These are phyloP conservation scores for Amaurobius ferox DNA, from an alignment of 2,888 invertebrate species.

Conservation along the genomic window DNA sequence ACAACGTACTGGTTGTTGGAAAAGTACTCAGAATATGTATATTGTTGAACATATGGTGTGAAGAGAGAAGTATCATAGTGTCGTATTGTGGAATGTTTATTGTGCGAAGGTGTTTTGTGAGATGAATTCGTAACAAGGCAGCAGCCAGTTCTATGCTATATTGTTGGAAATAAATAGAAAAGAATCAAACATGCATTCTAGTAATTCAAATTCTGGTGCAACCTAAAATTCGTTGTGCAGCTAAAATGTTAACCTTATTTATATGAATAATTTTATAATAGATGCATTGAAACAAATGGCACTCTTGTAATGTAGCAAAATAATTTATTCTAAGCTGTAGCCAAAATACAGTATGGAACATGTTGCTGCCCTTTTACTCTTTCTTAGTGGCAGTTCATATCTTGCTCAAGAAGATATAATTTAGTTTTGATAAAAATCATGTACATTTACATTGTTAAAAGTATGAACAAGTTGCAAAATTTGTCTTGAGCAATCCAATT, in stretches of 20 bases:
- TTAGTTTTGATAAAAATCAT: conserved; percentile 56
- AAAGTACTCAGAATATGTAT: not conserved
- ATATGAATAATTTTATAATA: too few species aligned
- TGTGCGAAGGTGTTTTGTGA: not conserved
- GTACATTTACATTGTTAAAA: conserved; percentile 2
- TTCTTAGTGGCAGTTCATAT: conserved; percentile 28
- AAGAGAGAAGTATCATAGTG: not conserved
- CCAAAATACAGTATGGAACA: not conserved
- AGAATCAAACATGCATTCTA: too few species aligned
- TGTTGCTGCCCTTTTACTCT: not conserved
- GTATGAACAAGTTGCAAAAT: conserved; percentile 12
- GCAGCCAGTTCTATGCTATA: not conserved
- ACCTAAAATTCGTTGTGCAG: too few species aligned
- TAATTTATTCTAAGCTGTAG: too few species aligned
- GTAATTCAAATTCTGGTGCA: too few species aligned
- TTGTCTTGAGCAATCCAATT: not conserved
- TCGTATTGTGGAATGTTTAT: conserved; percentile 25
- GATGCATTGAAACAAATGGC: too few species aligned
- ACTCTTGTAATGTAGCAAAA: too few species aligned
- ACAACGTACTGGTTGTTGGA: not conserved
- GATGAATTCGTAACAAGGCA: not conserved
- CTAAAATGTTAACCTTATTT: too few species aligned
- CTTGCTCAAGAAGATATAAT: conserved; percentile 55
- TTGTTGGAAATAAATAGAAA: too few species aligned
- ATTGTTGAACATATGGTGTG: not conserved